These are phyloP conservation scores for Drosophila littoralis DNA, from an alignment of 1,140 invertebrate species.

Conservation along the genomic window DNA sequence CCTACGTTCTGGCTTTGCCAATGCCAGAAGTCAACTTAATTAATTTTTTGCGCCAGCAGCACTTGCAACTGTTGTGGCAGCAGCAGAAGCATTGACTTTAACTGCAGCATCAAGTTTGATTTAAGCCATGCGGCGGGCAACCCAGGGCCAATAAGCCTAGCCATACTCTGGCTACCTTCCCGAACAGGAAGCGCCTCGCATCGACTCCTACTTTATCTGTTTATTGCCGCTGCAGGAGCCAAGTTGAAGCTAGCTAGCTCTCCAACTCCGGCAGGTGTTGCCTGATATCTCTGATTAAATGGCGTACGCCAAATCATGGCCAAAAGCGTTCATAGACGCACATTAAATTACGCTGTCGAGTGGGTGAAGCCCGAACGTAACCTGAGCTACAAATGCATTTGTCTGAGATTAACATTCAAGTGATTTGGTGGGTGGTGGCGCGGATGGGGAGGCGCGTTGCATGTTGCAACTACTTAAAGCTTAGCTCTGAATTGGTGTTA, in stretches of 20 bases:
- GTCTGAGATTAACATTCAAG: background rate
- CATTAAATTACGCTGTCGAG: conserved; percentile 62
- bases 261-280: conserved; percentile 69
- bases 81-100: conserved; percentile 9
- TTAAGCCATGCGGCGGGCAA: conserved; percentile 56
- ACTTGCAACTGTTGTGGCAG: background rate
- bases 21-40: conserved; percentile 83
- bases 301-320: conserved; percentile 78
- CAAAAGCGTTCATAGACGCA: conserved; percentile 70
- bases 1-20: conserved; percentile 43
- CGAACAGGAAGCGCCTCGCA: conserved; percentile 70
- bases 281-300: conserved; percentile 80
- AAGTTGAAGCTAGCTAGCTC: conserved; percentile 14
- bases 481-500: background rate
- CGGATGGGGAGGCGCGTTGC: too few relatives aligned
- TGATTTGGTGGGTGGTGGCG: too few relatives aligned
- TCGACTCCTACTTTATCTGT: conserved; percentile 60
- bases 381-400: conserved; percentile 2
- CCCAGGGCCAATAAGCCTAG: conserved; percentile 41
- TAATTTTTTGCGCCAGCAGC: conserved; percentile 73
- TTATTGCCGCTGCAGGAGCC: conserved; percentile 74
- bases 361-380: conserved; percentile 37
- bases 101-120: conserved; percentile 53
- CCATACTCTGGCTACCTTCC: conserved; percentile 22
- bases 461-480: conserved; percentile 9